phyloP scores from a whole-genome alignment of 2,113 vertebrate species.

The Zosterops lateralis region DNA sequence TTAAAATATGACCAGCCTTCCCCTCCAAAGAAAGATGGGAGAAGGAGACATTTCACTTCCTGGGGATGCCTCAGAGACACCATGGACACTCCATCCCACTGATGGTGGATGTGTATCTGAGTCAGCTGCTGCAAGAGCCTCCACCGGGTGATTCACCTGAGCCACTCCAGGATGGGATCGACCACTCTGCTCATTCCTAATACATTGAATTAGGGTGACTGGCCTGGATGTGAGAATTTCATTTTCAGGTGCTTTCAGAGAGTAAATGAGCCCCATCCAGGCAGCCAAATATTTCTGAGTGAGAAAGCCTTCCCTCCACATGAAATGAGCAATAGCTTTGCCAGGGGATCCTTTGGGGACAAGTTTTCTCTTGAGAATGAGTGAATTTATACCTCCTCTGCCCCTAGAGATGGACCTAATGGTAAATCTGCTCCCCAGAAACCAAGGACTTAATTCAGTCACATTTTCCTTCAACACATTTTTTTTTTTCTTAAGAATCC shows the following conservation, averaged over 20 bases:
- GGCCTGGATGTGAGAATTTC: not conserved
- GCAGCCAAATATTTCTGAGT: not conserved
- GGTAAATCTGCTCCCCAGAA: not conserved
- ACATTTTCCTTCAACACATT: not conserved
- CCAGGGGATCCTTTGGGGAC: not conserved
- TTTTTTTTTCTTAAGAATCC: not conserved
- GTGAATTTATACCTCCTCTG: not conserved
- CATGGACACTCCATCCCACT: not conserved
- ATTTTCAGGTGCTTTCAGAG: not conserved
- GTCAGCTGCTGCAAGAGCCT: not conserved
- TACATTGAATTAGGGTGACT: not conserved
- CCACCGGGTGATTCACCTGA: not conserved
- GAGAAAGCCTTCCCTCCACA: not conserved
- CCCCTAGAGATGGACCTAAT: not conserved
- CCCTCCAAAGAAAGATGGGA: not conserved
- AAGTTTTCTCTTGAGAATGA: not conserved
- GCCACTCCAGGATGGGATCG: not conserved
- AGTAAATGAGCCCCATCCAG: not conserved
- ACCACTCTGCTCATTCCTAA: not conserved
- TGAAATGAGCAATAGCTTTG: not conserved
- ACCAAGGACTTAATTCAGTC: not conserved
- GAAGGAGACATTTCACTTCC: not conserved
- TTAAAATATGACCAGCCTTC: not conserved
- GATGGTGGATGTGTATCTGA: not conserved
- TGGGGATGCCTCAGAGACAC: rapidly evolving